phyloP scores from a whole-genome alignment of 2,113 vertebrate genomes.

The Callopanchax toddi region DNA sequence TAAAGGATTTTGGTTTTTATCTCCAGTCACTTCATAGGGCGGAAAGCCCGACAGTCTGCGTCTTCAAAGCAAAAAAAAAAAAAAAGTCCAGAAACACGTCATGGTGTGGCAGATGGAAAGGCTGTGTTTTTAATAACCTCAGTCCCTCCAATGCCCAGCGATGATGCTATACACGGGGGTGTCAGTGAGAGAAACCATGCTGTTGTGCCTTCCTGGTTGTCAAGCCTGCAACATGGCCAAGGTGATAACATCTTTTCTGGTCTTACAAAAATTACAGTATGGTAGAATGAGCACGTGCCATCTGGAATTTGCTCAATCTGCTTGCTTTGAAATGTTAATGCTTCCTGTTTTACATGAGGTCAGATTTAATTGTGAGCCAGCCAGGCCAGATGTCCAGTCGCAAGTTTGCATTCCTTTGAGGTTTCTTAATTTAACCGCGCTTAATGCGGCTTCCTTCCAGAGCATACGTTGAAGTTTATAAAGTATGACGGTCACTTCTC shows the following conservation, averaged over 20 bases:
- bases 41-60: slow-evolving; percentile 70
- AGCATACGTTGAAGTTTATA: background rate
- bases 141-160: slow-evolving; percentile 37
- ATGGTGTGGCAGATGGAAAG: slow-evolving; percentile 60
- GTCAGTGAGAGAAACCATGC: slow-evolving; percentile 28
- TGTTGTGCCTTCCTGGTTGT: slow-evolving; percentile 37
- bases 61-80: slow-evolving; percentile 75
- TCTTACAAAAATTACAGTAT: slow-evolving; percentile 41
- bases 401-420: slow-evolving; percentile 38
- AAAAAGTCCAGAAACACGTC: slow-evolving; percentile 69
- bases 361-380: slow-evolving; percentile 29
- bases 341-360: slow-evolving; percentile 28
- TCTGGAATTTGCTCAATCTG: slow-evolving; percentile 34
- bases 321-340: slow-evolving; percentile 50
- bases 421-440: slow-evolving; percentile 25
- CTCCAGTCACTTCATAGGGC: slow-evolving; percentile 72
- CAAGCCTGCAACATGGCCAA: slow-evolving; percentile 45
- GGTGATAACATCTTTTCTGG: slow-evolving; percentile 49
- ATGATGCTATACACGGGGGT: slow-evolving; percentile 47
- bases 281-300: slow-evolving; percentile 7
- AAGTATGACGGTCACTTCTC: slow-evolving; percentile 4
- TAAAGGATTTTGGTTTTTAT: slow-evolving; percentile 79
- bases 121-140: slow-evolving; percentile 73
- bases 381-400: slow-evolving; percentile 31
- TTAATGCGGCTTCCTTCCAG: slow-evolving; percentile 9